These are phyloP conservation scores for Mesitornis unicolor DNA, from an alignment of 2,113 vertebrate genomes.

Conservation along the genomic window DNA sequence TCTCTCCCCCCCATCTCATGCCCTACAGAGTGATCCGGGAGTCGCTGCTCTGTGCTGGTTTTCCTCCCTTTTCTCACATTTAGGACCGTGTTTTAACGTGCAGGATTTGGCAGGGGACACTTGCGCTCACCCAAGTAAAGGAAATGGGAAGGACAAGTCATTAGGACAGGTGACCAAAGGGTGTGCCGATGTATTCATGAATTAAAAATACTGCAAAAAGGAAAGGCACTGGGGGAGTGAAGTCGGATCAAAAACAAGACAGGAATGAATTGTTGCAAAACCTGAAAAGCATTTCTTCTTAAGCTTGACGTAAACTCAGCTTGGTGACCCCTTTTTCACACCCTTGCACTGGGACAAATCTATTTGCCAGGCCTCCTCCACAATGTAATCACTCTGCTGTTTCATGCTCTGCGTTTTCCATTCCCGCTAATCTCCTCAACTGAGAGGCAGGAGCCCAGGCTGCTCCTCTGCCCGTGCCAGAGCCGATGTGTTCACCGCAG, in stretches of 20 bases:
- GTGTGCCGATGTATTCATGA: background rate
- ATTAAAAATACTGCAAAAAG: background rate
- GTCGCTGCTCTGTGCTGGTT: background rate
- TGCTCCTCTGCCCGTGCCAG: background rate
- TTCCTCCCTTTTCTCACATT: background rate
- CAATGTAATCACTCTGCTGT: background rate
- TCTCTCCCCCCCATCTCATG: background rate
- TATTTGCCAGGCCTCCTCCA: background rate
- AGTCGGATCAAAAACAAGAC: background rate
- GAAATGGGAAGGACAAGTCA: background rate
- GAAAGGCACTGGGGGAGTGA: background rate
- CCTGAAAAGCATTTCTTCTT: background rate
- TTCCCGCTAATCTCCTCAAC: background rate
- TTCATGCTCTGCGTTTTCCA: background rate
- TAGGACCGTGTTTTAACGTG: accelerated
- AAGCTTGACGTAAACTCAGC: background rate
- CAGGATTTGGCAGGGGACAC: background rate
- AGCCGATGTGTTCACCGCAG: accelerated
- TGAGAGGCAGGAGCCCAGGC: background rate
- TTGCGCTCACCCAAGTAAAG: background rate
- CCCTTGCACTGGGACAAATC: background rate
- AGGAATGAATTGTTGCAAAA: background rate
- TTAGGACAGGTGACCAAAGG: background rate
- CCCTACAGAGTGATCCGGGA: background rate
- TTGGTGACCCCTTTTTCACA: background rate